These are phyloP conservation scores for Kradibia gibbosae DNA, from an alignment of 1,140 invertebrate genomes.

Conservation along the genomic window DNA sequence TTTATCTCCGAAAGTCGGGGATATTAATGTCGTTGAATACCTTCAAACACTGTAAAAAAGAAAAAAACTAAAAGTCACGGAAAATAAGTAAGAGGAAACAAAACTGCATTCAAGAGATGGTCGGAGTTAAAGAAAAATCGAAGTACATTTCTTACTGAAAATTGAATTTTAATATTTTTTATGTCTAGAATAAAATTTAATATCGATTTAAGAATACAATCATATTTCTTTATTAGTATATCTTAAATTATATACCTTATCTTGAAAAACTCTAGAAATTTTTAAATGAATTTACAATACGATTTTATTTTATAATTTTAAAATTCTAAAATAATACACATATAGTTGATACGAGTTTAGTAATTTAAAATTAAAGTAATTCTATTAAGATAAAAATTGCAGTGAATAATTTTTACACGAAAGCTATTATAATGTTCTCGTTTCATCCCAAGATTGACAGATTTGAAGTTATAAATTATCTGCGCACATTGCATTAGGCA, in stretches of 20 bases:
- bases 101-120: neutral
- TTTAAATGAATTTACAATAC: too few relatives aligned
- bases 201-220: conserved; percentile 27
- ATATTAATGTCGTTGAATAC: conserved; percentile 10
- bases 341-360: too few relatives aligned
- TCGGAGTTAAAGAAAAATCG: neutral
- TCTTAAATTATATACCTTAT: neutral
- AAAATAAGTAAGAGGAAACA: conserved; percentile 25
- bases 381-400: too few relatives aligned
- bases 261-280: too few relatives aligned
- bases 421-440: too few relatives aligned
- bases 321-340: too few relatives aligned
- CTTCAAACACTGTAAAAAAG: neutral
- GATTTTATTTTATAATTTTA: too few relatives aligned
- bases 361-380: too few relatives aligned
- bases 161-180: conserved; percentile 15
- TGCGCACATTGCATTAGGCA: too few relatives aligned
- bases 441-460: too few relatives aligned
- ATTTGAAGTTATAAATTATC: too few relatives aligned
- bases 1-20: neutral
- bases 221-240: neutral
- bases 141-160: conserved; percentile 22
- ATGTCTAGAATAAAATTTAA: conserved; percentile 10
- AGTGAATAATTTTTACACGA: too few relatives aligned
- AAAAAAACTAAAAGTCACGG: neutral